A percentile compares a stretch with the other conserved stretches of the same genome.
Conservation (phyloP, 2,888 invertebrate genomes). For the Sarcophaga variegata region DNA sequence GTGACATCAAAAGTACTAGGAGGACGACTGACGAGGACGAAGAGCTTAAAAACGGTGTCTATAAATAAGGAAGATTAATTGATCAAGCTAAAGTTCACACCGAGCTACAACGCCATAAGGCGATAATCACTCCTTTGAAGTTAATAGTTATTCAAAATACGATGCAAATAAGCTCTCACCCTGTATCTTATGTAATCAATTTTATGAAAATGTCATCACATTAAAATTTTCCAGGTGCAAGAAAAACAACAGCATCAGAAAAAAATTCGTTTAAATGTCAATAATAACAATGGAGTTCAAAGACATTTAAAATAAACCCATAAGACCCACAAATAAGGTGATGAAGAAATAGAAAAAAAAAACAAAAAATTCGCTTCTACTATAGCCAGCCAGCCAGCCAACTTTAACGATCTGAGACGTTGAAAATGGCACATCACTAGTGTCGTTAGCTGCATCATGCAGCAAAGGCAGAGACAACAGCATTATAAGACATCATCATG, state of each 20-base stretch:
- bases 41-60: too few relatives aligned
- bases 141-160: too few relatives aligned
- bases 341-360: conserved; percentile 18
- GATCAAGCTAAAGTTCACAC: too few relatives aligned
- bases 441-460: background rate
- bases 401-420: conserved; percentile 24
- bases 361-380: background rate
- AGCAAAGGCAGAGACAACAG: background rate
- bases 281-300: conserved; percentile 61
- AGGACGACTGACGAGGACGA: too few relatives aligned
- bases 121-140: too few relatives aligned
- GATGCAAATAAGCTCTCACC: too few relatives aligned
- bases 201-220: conserved; percentile 47
- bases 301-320: conserved; percentile 45
- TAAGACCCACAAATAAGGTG: conserved; percentile 2
- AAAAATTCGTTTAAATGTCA: conserved; percentile 57
- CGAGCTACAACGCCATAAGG: too few relatives aligned
- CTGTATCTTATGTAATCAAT: background rate
- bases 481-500: conserved; percentile 37
- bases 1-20: too few relatives aligned
- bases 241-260: background rate
- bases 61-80: too few relatives aligned
- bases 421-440: conserved; percentile 14
- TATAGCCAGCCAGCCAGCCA: background rate
- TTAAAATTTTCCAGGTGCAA: conserved; percentile 2